phyloP scores from a whole-genome alignment of 2,797 vertebrate genomes.

The Enteromius treurensis region DNA sequence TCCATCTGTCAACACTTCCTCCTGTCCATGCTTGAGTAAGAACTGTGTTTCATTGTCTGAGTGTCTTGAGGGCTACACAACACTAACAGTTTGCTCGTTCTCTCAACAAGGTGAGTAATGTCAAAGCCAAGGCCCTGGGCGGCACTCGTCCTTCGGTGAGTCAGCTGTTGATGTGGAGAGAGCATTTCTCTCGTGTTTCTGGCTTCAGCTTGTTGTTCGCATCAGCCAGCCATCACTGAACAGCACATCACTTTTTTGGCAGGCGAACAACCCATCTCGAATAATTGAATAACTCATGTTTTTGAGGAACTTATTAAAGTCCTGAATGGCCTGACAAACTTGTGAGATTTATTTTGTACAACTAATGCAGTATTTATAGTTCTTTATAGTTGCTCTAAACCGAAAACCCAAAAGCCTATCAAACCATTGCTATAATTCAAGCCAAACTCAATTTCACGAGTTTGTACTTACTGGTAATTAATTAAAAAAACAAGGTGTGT shows the following conservation, averaged over 20 bases:
- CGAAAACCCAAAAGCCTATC: not conserved
- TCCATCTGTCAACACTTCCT: slow-evolving; percentile 61
- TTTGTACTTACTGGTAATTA: too few relatives aligned
- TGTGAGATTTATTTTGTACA: not conserved
- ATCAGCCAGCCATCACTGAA: slow-evolving; percentile 30
- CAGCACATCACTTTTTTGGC: slow-evolving; percentile 7
- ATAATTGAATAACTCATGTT: not conserved
- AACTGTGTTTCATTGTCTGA: slow-evolving; percentile 1
- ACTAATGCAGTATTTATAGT: not conserved
- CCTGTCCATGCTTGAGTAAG: slow-evolving; percentile 45
- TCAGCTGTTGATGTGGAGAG: slow-evolving; percentile 24
- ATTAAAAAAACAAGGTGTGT: too few relatives aligned
- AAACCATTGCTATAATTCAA: not conserved
- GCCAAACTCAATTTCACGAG: too few relatives aligned
- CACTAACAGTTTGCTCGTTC: slow-evolving; percentile 25
- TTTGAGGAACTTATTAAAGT: slow-evolving; percentile 16
- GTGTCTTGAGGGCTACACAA: not conserved
- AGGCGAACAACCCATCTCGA: not conserved
- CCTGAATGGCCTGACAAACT: slow-evolving; percentile 1
- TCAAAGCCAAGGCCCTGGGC: slow-evolving; percentile 54
- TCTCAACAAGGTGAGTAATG: slow-evolving; percentile 66
- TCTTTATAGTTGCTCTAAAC: not conserved
- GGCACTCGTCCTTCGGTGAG: slow-evolving; percentile 57
- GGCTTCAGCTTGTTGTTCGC: slow-evolving; percentile 17
- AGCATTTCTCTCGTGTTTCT: not conserved